phyloP scores from a whole-genome alignment of 2,888 invertebrate species.

The Cerastis leucographa region DNA sequence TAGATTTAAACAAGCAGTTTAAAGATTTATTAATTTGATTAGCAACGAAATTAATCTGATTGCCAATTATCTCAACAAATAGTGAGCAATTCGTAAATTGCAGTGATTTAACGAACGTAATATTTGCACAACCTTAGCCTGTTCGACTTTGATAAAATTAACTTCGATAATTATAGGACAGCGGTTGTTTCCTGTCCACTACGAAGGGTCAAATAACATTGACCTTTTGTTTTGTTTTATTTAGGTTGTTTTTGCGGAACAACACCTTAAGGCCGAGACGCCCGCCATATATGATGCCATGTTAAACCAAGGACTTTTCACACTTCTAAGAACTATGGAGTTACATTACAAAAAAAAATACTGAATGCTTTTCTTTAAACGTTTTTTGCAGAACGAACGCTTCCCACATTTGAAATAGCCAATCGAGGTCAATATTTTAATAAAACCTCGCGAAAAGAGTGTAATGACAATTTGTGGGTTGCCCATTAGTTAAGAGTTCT shows the following conservation, averaged over 20 bases:
- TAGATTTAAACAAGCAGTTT: not conserved
- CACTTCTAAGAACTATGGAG: constrained; percentile 20
- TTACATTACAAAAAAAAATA: constrained; percentile 27
- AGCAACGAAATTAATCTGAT: not conserved
- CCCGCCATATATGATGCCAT: constrained; percentile 7
- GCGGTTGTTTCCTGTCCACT: constrained; percentile 48
- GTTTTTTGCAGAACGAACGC: constrained; percentile 26
- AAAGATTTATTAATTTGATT: constrained; percentile 11
- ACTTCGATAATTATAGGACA: constrained; percentile 32
- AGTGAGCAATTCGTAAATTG: constrained; percentile 32
- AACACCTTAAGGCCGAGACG: not conserved
- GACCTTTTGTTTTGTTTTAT: constrained; percentile 51
- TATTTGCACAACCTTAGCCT: constrained; percentile 48
- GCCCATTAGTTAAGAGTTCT: constrained; percentile 33
- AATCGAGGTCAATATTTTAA: constrained; percentile 46
- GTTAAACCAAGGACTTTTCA: constrained; percentile 17
- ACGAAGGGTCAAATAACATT: constrained; percentile 45
- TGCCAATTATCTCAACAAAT: constrained; percentile 29
- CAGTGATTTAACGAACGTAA: constrained; percentile 11
- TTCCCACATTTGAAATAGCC: constrained; percentile 46
- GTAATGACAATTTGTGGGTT: constrained; percentile 25
- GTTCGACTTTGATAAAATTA: constrained; percentile 37
- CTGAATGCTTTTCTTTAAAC: constrained; percentile 21
- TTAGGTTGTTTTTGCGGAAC: constrained; percentile 16
- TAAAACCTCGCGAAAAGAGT: constrained; percentile 43